phyloP scores from a whole-genome alignment of 2,113 vertebrate genomes.

The Ailurus styani region DNA sequence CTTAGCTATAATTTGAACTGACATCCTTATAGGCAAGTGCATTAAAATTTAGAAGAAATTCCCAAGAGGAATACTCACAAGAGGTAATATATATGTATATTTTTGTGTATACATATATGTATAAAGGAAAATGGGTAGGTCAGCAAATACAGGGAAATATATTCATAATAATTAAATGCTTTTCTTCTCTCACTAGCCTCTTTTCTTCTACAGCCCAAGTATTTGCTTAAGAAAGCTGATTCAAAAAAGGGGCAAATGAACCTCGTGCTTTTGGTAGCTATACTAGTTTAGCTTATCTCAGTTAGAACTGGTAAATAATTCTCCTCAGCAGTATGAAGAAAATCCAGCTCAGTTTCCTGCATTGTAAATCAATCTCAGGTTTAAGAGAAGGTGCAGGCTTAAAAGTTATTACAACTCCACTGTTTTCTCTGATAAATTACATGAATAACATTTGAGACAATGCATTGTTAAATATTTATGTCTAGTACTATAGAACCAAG shows the following conservation, averaged over 20 bases:
- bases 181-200: conserved; percentile 33
- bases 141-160: conserved; percentile 60
- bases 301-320: conserved; percentile 54
- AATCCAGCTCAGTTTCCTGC: conserved; percentile 65
- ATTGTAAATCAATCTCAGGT: conserved; percentile 84
- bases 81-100: conserved; percentile 50
- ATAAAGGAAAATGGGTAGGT: conserved; percentile 57
- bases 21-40: conserved; percentile 60
- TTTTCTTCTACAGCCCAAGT: conserved; percentile 12
- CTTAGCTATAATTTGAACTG: conserved; percentile 59
- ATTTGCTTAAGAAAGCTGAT: conserved; percentile 39
- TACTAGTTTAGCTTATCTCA: not conserved
- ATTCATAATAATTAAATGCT: conserved; percentile 66
- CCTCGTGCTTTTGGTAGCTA: not conserved
- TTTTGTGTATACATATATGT: conserved; percentile 49
- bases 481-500: conserved; percentile 86
- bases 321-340: conserved; percentile 40
- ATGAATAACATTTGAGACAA: conserved; percentile 91
- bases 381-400: conserved; percentile 85
- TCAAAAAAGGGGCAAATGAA: not conserved
- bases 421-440: conserved; percentile 88
- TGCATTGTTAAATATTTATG: conserved; percentile 91
- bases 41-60: conserved; percentile 71
- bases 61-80: conserved; percentile 38
- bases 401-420: conserved; percentile 85